Evolutionary conservation across 1,140 invertebrate genomes (phyloP), one percentile per base, ranked within the genome.

Genomic region (Apis mellifera): DNA sequence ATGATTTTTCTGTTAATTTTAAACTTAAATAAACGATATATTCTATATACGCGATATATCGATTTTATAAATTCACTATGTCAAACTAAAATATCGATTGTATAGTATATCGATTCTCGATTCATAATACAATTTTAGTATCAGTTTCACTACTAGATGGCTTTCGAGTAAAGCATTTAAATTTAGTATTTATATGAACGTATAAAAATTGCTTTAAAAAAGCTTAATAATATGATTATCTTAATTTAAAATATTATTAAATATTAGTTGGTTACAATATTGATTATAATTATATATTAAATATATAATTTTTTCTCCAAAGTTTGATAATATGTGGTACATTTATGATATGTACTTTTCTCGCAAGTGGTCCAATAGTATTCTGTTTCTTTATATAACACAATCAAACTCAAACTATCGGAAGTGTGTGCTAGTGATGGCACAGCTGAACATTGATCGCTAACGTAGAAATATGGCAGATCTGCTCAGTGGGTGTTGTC

Each of bases 381-480:
- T 0, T 2, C 1, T 0, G 1, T 72, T 74, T 2, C 12, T 91
- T 89, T 94, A 94, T 92, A 95, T 92, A 93, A 59, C 0, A 21
- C 1, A 15, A 3, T 5, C n/a, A 26, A 50, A 3, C 0, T 0
- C 0, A 0, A 0, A 0, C 13, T 23, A 0, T 77, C 80, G 95
- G 95, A 95, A 95, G 95, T 95, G 95, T 95, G 95, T 95, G 95
- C 95, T 93, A 94, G 95, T 95, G 95, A 95, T 95, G 94, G 95
- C 95, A 95, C 95, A 95, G 93, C 95, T 95, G 95, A 95, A 95
- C 95, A 95, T 95, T 94, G 95, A 95, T 95, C 95, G 95, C 95
- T 95, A 94, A 92, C 90, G 90, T 92, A 90, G 90, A 94, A 89
- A 83, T 89, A 90, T 94, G 93, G 95, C 95, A 95, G 95, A 95